phyloP scores from a whole-genome alignment of 2,797 vertebrate genomes.

The Oreochromis grahami region DNA sequence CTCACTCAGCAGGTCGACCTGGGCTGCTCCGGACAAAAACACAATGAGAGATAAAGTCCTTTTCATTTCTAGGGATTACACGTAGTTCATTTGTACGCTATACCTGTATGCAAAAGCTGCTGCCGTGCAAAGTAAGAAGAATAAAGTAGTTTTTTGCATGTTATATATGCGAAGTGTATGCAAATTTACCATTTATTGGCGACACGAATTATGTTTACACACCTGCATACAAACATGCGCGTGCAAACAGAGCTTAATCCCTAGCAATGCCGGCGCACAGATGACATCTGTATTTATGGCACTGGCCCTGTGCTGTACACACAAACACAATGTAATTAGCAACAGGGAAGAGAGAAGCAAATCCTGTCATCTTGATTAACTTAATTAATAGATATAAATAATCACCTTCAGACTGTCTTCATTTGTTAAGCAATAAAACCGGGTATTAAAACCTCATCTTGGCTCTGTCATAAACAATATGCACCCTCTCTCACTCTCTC shows the following conservation, averaged over 20 bases:
- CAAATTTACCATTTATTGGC: neutral
- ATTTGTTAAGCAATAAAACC: conserved; percentile 76
- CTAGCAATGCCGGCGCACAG: conserved; percentile 8
- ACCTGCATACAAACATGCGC: neutral
- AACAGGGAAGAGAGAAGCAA: conserved; percentile 55
- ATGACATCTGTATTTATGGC: conserved; percentile 64
- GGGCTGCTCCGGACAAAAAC: conserved; percentile 53
- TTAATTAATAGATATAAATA: conserved; percentile 80
- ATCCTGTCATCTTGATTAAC: conserved; percentile 71
- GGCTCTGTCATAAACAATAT: conserved; percentile 72
- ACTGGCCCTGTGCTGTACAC: conserved; percentile 23
- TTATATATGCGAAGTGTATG: neutral
- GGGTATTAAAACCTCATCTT: conserved; percentile 68
- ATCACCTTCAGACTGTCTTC: conserved; percentile 72
- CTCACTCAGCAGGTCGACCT: conserved; percentile 66
- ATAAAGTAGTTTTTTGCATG: neutral
- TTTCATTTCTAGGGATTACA: conserved; percentile 52
- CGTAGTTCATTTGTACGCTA: conserved; percentile 35
- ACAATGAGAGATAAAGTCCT: conserved; percentile 49
- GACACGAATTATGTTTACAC: neutral
- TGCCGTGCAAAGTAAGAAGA: neutral
- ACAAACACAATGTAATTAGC: conserved; percentile 62
- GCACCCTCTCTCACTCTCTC: conserved; percentile 13
- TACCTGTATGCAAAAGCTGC: neutral
- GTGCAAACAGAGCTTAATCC: conserved; percentile 25